phyloP scores from a whole-genome alignment of 2,113 vertebrate species.

The Onychostoma macrolepis region DNA sequence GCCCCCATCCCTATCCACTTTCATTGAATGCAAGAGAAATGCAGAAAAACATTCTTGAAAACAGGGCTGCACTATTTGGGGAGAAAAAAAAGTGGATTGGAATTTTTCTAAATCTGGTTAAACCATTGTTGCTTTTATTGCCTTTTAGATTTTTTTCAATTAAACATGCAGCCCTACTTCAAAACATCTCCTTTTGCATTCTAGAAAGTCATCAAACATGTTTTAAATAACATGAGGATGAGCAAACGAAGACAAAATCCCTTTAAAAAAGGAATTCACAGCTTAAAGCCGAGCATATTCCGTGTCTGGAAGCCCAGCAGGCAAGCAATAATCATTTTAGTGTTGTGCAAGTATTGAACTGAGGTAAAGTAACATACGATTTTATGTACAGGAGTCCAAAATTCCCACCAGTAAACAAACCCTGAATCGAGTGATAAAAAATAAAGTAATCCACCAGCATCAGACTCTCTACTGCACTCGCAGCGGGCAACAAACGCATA shows the following conservation, averaged over 20 bases:
- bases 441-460: slow-evolving; percentile 23
- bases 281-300: not conserved
- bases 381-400: slow-evolving; percentile 23
- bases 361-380: slow-evolving; percentile 37
- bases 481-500: slow-evolving; percentile 36
- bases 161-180: not conserved
- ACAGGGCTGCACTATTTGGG: not conserved
- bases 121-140: not conserved
- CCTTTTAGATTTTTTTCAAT: not conserved
- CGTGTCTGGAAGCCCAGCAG: slow-evolving; percentile 8
- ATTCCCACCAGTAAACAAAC: not conserved
- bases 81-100: not conserved
- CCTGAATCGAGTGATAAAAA: slow-evolving; percentile 1
- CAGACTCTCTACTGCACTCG: not conserved
- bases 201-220: slow-evolving; percentile 11
- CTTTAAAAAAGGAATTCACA: not conserved
- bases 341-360: not conserved
- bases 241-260: not conserved
- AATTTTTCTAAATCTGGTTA: not conserved
- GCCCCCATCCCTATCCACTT: not conserved
- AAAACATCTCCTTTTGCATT: not conserved
- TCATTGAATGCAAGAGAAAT: not conserved
- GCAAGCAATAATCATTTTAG: slow-evolving; percentile 42
- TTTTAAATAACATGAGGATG: not conserved
- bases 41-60: not conserved